phyloP scores from a whole-genome alignment of 2,113 vertebrate genomes.

The Eurypyga helias region DNA sequence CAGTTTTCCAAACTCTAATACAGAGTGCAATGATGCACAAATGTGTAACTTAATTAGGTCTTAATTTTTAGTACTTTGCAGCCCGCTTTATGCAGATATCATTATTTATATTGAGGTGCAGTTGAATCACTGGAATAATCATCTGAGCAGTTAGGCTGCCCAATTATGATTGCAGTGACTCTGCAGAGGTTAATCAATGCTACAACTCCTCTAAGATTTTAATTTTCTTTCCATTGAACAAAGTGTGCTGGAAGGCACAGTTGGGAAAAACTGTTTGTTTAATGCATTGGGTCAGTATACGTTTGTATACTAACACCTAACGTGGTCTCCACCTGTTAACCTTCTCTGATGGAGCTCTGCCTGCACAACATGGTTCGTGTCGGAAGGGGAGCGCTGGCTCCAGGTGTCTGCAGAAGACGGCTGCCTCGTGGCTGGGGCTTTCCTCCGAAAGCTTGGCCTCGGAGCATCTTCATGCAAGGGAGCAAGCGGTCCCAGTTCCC shows the following conservation, averaged over 20 bases:
- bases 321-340: accelerated
- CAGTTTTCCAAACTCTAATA: constrained; percentile 8
- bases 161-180: not conserved
- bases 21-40: constrained; percentile 29
- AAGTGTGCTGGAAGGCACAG: not conserved
- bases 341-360: not conserved
- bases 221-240: not conserved
- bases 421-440: not conserved
- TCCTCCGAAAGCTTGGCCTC: accelerated
- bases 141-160: not conserved
- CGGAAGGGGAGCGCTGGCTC: not conserved
- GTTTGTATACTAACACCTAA: not conserved
- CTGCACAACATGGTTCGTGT: not conserved
- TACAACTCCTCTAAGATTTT: not conserved
- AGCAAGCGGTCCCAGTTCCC: not conserved
- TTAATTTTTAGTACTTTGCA: constrained; percentile 49
- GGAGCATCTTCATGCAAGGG: not conserved
- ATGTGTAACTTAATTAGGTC: constrained; percentile 41
- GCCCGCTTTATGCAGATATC: not conserved
- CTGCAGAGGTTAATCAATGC: not conserved
- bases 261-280: not conserved
- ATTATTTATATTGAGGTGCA: not conserved
- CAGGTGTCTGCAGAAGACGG: not conserved
- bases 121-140: not conserved
- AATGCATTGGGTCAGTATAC: not conserved